Evolutionary conservation across 1,140 invertebrate species (phyloP), one percentile per base, ranked within the genome.

Genomic region (Trichoplusia ni): DNA sequence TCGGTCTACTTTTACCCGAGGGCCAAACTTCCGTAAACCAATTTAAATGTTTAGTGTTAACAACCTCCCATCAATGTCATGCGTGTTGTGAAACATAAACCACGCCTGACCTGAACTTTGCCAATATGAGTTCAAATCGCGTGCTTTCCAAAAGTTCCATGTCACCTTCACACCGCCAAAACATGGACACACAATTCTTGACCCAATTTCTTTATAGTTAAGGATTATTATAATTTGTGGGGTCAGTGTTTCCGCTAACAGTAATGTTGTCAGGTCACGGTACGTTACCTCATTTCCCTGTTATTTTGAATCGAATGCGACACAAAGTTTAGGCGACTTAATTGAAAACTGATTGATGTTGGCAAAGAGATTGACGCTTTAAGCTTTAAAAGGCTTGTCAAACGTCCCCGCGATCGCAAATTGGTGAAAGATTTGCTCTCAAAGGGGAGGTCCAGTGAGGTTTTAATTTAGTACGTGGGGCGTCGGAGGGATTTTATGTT

Each of bases 261-360:
- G 56, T 25, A 47, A 60, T 60, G 42, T 60, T 60, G 56, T 47
- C 56, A 60, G 56, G 56, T 60, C 67, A 59, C 54, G 66, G 59
- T 68, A 47, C 35, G 54, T 67, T 67, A 58, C 71, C 67, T 64
- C 21, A 58, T 59, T 65, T 40, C 21, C 61, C 54, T 59, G 47
- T 38, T 54, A 38, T 74, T 68, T 67, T 38, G 38, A 46, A 51
- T 31, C n/a, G n/a, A 16, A 56, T 49, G 44, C 16, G 44, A 62
- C 65, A 47, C 40, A 8, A 3, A 18, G 4, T 18, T 58, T 63
- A 35, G 51, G 9, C 53, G 27, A 19, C 63, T 51, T 73, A 63
- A 65, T 69, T 69, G 62, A 61, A 60, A 51, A 63, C 6, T 62
- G 44, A 64, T 23, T 64, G 56, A 63, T 58, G 35, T n/a, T 9